Conservation (phyloP, 2,888 invertebrate species). For the Rhogogaster chlorosoma region DNA sequence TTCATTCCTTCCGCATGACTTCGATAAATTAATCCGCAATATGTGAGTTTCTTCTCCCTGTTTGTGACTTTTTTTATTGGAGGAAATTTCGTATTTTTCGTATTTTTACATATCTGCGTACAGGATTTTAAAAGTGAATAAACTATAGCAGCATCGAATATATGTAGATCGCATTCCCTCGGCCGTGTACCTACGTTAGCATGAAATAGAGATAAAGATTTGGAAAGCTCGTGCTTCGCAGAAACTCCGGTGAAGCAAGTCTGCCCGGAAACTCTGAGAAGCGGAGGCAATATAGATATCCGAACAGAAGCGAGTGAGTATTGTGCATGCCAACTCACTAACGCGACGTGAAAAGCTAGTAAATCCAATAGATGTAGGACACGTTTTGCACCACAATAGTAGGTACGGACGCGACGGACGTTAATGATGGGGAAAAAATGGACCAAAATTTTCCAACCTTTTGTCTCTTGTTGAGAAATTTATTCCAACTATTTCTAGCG, state of each 20-base stretch:
- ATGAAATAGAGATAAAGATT: constrained; percentile 41
- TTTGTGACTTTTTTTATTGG: background rate
- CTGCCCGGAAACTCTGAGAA: constrained; percentile 13
- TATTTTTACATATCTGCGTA: background rate
- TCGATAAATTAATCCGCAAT: background rate
- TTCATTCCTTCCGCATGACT: background rate
- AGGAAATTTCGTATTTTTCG: background rate
- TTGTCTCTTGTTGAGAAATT: background rate
- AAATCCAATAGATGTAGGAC: constrained; percentile 33
- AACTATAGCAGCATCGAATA: background rate
- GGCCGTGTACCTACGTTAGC: constrained; percentile 24
- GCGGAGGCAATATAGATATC: constrained; percentile 1
- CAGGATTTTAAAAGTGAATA: background rate
- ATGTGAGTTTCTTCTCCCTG: background rate
- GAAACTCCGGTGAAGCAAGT: background rate
- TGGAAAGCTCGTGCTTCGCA: background rate
- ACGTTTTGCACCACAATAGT: background rate
- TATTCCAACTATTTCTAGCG: background rate
- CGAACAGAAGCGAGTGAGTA: background rate
- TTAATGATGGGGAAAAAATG: background rate
- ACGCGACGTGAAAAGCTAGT: constrained; percentile 34
- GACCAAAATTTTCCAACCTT: background rate
- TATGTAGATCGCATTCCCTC: constrained; percentile 16
- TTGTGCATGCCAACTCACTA: constrained; percentile 14
- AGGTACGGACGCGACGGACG: background rate